These are phyloP conservation scores for Anguilla pacifica DNA, from an alignment of 2,797 vertebrate genomes.

Conservation along the genomic window DNA sequence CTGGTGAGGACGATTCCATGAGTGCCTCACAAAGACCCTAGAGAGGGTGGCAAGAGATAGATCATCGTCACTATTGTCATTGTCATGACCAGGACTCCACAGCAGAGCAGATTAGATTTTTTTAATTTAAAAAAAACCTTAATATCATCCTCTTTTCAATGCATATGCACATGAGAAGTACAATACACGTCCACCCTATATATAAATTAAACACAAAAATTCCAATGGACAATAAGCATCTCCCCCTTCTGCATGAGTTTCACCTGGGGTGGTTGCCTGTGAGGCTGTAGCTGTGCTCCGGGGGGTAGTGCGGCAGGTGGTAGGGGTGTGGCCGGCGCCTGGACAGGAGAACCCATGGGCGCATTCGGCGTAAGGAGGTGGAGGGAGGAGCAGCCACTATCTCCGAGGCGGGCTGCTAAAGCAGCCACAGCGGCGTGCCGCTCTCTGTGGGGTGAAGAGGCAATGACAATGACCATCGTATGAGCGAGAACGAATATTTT, in stretches of 20 bases:
- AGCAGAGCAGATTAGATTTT: neutral
- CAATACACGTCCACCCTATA: neutral
- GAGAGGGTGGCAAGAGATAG: neutral
- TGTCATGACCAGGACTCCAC: neutral
- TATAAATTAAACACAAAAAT: neutral
- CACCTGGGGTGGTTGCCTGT: neutral
- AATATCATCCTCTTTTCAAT: neutral
- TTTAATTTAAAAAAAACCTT: neutral
- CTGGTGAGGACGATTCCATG: neutral
- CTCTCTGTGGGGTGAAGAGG: neutral
- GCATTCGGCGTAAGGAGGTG: neutral
- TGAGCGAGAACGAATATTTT: neutral
- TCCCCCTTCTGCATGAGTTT: neutral
- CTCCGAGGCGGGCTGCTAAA: neutral
- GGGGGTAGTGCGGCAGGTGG: neutral
- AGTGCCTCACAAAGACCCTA: neutral
- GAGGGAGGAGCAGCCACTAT: neutral
- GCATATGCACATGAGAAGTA: neutral
- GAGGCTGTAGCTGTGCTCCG: neutral
- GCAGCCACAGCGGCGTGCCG: neutral
- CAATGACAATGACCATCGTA: neutral
- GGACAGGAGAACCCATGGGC: neutral
- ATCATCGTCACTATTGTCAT: neutral
- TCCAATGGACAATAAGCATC: neutral
- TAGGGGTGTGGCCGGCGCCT: neutral